Evolutionary conservation across 2,797 vertebrate species (phyloP), one percentile per base, ranked within the genome.

Genomic region (Lepus townsendii): DNA sequence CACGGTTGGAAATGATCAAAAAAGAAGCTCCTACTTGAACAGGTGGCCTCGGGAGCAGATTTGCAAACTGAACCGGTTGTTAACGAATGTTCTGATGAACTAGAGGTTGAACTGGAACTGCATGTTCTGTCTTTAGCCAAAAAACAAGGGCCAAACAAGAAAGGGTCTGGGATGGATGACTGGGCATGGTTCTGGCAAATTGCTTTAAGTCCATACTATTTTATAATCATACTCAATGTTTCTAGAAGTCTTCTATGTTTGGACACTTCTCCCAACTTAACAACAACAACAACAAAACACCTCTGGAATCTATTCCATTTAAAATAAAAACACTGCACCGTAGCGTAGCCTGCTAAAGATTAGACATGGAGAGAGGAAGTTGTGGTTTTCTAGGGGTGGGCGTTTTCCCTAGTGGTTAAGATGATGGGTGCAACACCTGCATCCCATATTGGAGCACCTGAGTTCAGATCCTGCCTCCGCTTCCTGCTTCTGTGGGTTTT

Each of bases 201-300:
- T 38, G 73, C 62, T 71, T 89, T 68, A 76, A 63, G 52, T 42
- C 42, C 14, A 9, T 4, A 4, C 66, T 63, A 63, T 66, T 66
- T 84, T 32, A 72, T 7, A 54, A 19, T 54, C 38, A 65, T 26
- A 68, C 1, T 27, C 11, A 16, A 26, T 42, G 57, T 96, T 73
- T 78, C 82, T 17, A 35, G 47, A 69, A 35, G 7, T 90, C 57
- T 32, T 82, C 19, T 12, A 52, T 82, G 32, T 87, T 78, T 75
- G 32, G 52, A 87, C 89, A 83, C 27, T 62, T 78, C 94, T 5
- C 5, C 13, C 12, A 7, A 75, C 22, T 60, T n/a, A 60, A 71
- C 83, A 79, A 76, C 71, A 68, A 66, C 62, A 19, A 76, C 12
- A 83, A 79, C 50, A 57, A 57, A 57, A 57, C 16, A 16, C 54